Evolutionary conservation across 1,140 invertebrate genomes (phyloP).

Genomic region (Euura lappo): DNA sequence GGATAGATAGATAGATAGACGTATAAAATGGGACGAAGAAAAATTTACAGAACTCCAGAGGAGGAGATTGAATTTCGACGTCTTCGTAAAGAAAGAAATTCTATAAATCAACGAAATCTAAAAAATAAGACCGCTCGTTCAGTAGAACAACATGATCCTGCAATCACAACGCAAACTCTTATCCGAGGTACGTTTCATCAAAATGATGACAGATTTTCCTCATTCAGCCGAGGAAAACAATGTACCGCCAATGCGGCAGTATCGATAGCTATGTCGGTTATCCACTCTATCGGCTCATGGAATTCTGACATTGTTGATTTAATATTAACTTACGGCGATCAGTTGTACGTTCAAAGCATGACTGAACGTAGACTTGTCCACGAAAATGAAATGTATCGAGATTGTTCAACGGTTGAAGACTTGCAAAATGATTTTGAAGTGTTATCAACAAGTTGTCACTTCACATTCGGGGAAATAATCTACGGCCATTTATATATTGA

Average conservation of each 20-base stretch:
- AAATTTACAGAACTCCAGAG: not conserved
- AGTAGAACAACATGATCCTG: not conserved
- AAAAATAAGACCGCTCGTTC: not conserved
- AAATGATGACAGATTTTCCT: too few species aligned
- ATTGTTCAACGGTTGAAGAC: not conserved
- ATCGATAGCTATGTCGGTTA: too few species aligned
- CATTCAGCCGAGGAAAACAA: conserved; percentile 11
- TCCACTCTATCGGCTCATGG: conserved; percentile 3
- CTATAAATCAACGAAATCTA: not conserved
- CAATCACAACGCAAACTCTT: not conserved
- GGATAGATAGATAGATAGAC: too few species aligned
- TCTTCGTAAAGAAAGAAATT: not conserved
- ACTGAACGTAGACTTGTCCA: not conserved
- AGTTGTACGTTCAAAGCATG: conserved; percentile 13
- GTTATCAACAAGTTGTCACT: conserved; percentile 1
- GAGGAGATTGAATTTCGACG: too few species aligned
- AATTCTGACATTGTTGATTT: conserved; percentile 8
- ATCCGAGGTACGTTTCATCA: too few species aligned
- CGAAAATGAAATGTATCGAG: conserved; percentile 9
- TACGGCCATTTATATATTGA: conserved; percentile 3
- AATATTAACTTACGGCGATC: conserved; percentile 10
- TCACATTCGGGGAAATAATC: not conserved
- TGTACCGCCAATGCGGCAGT: conserved; percentile 15
- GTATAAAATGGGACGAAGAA: not conserved
- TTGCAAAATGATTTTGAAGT: not conserved